phyloP scores from a whole-genome alignment of 1,140 invertebrate species.

The Zaprionus ornatus region DNA sequence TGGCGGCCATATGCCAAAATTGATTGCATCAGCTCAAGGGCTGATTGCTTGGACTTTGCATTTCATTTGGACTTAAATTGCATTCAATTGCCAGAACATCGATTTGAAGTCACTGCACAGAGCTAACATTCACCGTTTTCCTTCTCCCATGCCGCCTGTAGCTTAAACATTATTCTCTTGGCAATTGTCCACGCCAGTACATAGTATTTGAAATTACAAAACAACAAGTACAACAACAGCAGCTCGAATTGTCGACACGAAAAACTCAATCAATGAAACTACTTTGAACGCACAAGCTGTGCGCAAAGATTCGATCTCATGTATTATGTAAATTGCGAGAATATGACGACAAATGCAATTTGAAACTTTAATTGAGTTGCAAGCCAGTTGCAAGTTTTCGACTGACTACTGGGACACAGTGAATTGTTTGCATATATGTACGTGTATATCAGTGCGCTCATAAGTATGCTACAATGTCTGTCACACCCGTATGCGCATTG shows the following conservation, averaged over 20 bases:
- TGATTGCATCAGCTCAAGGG: slow-evolving; percentile 36
- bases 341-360: slow-evolving; percentile 61
- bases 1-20: slow-evolving; percentile 48
- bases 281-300: slow-evolving; percentile 25
- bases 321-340: slow-evolving; percentile 62
- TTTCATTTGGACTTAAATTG: slow-evolving; percentile 17
- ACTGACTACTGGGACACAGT: not conserved
- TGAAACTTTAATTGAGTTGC: slow-evolving; percentile 74
- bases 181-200: slow-evolving; percentile 6
- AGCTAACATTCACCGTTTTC: not conserved
- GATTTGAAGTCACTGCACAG: not conserved
- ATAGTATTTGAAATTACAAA: slow-evolving; percentile 17
- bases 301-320: slow-evolving; percentile 48
- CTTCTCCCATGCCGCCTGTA: not conserved
- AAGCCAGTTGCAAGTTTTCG: slow-evolving; percentile 47
- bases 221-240: slow-evolving; percentile 14
- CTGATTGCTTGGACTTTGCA: slow-evolving; percentile 52
- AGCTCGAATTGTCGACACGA: slow-evolving; percentile 16
- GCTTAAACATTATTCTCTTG: slow-evolving; percentile 10
- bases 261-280: slow-evolving; percentile 53
- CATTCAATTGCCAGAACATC: slow-evolving; percentile 9
- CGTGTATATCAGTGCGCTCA: slow-evolving; percentile 24
- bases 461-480: slow-evolving; percentile 36
- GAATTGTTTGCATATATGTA: slow-evolving; percentile 23
- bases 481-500: slow-evolving; percentile 1